Conservation (phyloP, 2,113 vertebrate species). For the Pungitius pungitius region DNA sequence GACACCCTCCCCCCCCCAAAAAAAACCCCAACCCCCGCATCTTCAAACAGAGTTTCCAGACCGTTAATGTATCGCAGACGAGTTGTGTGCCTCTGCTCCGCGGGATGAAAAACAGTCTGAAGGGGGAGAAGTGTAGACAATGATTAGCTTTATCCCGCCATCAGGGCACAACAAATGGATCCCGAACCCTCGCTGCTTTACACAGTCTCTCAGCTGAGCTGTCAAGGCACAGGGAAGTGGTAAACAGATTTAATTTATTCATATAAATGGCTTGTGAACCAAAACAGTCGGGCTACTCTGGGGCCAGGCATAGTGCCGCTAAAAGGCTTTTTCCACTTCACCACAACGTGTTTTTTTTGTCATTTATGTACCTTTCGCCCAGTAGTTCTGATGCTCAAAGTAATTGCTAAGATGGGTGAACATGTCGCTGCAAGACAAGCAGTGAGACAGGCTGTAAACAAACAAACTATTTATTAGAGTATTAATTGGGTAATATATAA, state of each 20-base stretch:
- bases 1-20: neutral
- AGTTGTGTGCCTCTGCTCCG: conserved; percentile 49
- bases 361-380: neutral
- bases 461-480: conserved; percentile 4
- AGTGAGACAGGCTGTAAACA: neutral
- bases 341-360: neutral
- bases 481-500: neutral
- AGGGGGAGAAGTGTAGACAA: conserved; percentile 60
- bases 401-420: neutral
- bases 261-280: conserved; percentile 64
- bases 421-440: neutral
- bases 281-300: conserved; percentile 58
- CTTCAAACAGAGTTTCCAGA: conserved; percentile 53
- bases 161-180: conserved; percentile 73
- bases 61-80: conserved; percentile 51
- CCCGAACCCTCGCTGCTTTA: conserved; percentile 58
- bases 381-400: conserved; percentile 17
- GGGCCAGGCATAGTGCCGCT: conserved; percentile 6
- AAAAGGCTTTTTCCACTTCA: conserved; percentile 22
- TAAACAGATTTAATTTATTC: conserved; percentile 73
- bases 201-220: conserved; percentile 63
- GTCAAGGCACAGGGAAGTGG: conserved; percentile 52
- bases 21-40: conserved; percentile 10
- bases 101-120: conserved; percentile 58
- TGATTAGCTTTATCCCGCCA: conserved; percentile 74